Base-by-base conservation (phyloP, 1,140 invertebrate genomes). In the Trichonephila inaurata region DNA sequence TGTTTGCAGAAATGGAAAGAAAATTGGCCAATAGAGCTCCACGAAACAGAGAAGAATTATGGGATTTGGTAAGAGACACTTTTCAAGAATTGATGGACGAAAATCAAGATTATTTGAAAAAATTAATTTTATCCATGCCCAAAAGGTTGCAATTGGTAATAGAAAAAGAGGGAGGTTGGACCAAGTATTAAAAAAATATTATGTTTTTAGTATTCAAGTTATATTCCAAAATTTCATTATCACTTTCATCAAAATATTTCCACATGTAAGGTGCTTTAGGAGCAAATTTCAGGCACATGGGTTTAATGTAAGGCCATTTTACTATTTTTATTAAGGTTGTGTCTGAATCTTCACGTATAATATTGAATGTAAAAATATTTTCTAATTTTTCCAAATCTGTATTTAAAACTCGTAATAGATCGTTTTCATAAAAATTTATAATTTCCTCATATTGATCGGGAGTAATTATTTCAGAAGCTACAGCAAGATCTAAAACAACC, bases 1-100 rank as follows among this genome's bases (percentile, higher is more conserved):
- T 92, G 8, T 92, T 81, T 81, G 81, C 60, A 0, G 82, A 83
- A 58, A 33, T 83, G 44, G 44, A 33, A 19, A 83, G 82, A 83
- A 8, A 21, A 24, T 24, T 62, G 40, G 2, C 14, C 1, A 21
- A 44, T n/a, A 19, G 21, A 24, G 62, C 12, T 19, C 58, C 44
- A 5, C 3, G 6, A 18, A 87, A 87, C 10, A 16, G 6, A 14
- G 4, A 7, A 2, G n/a, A 64, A 51, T 87, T 87, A 24, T 87
- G 85, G 85, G 85, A 61, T 24, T n/a, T n/a, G n/a, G 85, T 87
- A 24, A 19, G 21, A 28, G 14, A 18, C 10, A 21, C 85, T 1
- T 62, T 87, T 16, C 28, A 87, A n/a, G 14, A 18, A 62, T 2
- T 64, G 7, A 19, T 21, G 19, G 16, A 21, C 21, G n/a, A 60